Base-by-base conservation (phyloP, 2,113 vertebrate species). In the Lutjanus erythropterus region DNA sequence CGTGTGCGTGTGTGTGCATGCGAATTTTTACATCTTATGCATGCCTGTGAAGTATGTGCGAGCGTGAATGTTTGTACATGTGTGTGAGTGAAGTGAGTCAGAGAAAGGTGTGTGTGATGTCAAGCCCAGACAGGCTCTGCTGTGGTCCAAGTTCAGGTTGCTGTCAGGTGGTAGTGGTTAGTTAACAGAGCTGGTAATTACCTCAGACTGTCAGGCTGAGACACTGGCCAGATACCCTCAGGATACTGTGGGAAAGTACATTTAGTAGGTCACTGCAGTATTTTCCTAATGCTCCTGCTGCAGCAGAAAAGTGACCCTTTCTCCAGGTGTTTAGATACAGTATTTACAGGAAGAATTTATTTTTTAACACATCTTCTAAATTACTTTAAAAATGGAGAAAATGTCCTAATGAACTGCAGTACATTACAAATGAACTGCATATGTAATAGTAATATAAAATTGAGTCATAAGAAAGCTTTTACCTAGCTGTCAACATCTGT, bases 131-230 rank as follows among this genome's bases (percentile, higher is more conserved):
- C 93, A 91, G 83, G 91, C 84, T 83, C 59, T n/a, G 29, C 67
- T 81, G 74, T 84, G 86, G 88, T 93, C 92, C 90, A 93, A 89
- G 87, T 91, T 91, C 86, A 93, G 81, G 86, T 86, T 83, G 81
- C 81, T 79, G 77, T 90, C 88, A 91, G 88, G 86, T 91, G 90
- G 76, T 89, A 84, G 73, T 89, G 79, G 90, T 93, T 92, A 89
- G 89, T 90, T 90, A 89, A 69, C 73, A 56, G 83, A 85, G 78
- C 81, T 53, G 84, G 84, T 84, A 91, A 93, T 93, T 92, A 88
- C 79, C 78, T 78, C 83, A 89, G 90, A 83, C 85, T 88, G 80
- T 68, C 9, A 31, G 64, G 52, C 69, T 66, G 70, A 88, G 88
- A 93, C 86, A 73, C 86, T 90, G 82, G 84, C 87, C 91, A 92